Base-by-base conservation (phyloP, 2,113 vertebrate genomes). In the Larimichthys crocea region DNA sequence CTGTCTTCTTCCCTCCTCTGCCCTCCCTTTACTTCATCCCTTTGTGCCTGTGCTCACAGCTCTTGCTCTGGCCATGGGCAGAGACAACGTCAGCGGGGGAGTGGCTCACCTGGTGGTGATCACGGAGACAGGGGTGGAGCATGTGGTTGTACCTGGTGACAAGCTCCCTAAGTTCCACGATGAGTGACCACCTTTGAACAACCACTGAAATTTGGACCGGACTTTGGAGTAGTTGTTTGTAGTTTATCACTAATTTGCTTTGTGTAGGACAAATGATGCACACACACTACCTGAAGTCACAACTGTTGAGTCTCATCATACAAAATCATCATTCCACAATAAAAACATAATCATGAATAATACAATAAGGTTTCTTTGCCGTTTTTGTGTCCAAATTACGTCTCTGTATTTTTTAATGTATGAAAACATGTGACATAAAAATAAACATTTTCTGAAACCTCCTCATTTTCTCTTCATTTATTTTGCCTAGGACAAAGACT, bases 81-180 rank as follows among this genome's bases (percentile, higher is more conserved):
- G 95, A 82, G 95, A 95, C 87, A 95, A 95, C 55, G 94, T 91
- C 67, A 95, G 95, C 3, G 95, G 95, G 2, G 95, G 95, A 0
- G 90, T 95, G 48, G 94, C 74, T 67, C 88, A 95, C 86, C 79
- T 95, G 80, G 95, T 91, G 24, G 92, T 95, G 75, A 76, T 95
- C 82, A 94, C 93, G 0, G 90, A 94, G 76, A 44, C n/a, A 0
- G 94, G 90, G 66, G 94, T 87, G 59, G 93, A 95, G 85, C 93
- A 93, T 64, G 74, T 93, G 46, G 86, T 95, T 3, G 83, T 96
- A 10, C 93, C 94, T 66, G 94, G 93, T 42, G 44, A 95, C 88
- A 94, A 96, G 10, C 87, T 95, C 7, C 94, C 95, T 1, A 86
- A 15, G 83, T 95, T 96, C 71, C 85, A 93, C 0, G 85, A 95